A percentile compares a stretch with the other conserved stretches of the same genome.
Evolutionary conservation across 2,113 vertebrate genomes (phyloP).

Genomic region (Prietella phreatophila): DNA sequence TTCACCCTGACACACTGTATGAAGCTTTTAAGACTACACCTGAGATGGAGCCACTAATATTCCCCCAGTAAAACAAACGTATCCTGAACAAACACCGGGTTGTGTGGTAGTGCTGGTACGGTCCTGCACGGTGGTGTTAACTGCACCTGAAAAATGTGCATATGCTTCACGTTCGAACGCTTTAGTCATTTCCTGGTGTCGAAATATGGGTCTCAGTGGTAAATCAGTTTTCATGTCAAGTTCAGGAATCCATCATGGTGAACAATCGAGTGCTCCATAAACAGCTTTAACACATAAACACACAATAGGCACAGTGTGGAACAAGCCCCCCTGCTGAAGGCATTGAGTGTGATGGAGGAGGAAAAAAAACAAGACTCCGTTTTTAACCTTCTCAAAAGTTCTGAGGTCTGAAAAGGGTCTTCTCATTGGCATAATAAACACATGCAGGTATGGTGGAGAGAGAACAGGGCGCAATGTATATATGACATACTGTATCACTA

Average conservation of each 20-base stretch:
- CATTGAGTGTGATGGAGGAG: neutral
- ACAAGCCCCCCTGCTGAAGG: conserved; percentile 11
- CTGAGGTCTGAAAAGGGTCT: conserved; percentile 66
- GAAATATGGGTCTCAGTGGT: neutral
- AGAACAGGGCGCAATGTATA: too few species aligned
- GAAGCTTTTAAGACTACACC: neutral
- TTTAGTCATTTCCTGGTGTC: neutral
- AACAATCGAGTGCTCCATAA: conserved; percentile 40
- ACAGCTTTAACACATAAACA: conserved; percentile 57
- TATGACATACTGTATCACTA: neutral
- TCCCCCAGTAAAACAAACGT: neutral
- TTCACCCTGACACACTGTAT: neutral
- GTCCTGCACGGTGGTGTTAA: neutral
- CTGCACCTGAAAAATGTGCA: neutral
- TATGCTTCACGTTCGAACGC: neutral
- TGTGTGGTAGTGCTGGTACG: neutral
- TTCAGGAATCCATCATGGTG: conserved; percentile 49
- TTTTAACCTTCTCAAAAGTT: conserved; percentile 61
- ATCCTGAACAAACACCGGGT: neutral
- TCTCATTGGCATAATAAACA: conserved; percentile 71
- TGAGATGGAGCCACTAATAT: neutral
- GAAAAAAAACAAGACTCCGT: neutral
- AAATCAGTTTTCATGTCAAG: neutral
- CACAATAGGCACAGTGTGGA: conserved; percentile 56
- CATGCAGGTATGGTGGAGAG: conserved; percentile 72